These are phyloP conservation scores for Cephus pygmeus DNA, from an alignment of 2,888 invertebrate genomes.

Conservation along the genomic window DNA sequence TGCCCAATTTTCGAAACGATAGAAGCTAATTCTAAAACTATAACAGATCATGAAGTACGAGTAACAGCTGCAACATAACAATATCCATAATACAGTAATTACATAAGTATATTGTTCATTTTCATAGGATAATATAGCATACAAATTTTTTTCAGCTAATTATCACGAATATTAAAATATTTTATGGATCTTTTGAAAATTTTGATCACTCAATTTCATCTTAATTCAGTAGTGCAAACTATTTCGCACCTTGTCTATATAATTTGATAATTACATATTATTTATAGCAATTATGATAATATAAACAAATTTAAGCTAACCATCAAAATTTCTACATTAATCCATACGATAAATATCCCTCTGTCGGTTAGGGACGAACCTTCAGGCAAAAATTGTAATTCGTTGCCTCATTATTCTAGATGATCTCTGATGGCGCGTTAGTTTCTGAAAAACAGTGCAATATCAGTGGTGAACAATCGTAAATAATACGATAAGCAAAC, in stretches of 20 bases:
- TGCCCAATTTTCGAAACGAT: background rate
- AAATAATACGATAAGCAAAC: slow-evolving; percentile 52
- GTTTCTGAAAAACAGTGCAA: background rate
- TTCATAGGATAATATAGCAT: background rate
- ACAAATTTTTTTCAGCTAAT: background rate
- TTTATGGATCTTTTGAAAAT: background rate
- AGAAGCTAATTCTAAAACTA: background rate
- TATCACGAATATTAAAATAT: background rate
- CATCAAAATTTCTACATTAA: background rate
- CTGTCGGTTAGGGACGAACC: background rate
- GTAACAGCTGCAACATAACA: background rate
- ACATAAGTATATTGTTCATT: background rate
- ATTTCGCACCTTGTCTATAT: background rate
- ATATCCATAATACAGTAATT: background rate
- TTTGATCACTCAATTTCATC: background rate
- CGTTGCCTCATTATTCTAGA: background rate
- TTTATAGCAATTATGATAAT: background rate
- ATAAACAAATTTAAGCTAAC: background rate
- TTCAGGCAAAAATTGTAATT: background rate
- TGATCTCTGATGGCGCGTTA: background rate
- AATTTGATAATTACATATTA: background rate
- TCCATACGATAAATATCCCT: background rate
- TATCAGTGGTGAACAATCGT: background rate
- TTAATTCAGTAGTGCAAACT: background rate
- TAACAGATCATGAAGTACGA: background rate